Evolutionary conservation across 2,888 invertebrate genomes (phyloP), one percentile per base, ranked within the genome.

Genomic region (Lasioglossum vierecki): DNA sequence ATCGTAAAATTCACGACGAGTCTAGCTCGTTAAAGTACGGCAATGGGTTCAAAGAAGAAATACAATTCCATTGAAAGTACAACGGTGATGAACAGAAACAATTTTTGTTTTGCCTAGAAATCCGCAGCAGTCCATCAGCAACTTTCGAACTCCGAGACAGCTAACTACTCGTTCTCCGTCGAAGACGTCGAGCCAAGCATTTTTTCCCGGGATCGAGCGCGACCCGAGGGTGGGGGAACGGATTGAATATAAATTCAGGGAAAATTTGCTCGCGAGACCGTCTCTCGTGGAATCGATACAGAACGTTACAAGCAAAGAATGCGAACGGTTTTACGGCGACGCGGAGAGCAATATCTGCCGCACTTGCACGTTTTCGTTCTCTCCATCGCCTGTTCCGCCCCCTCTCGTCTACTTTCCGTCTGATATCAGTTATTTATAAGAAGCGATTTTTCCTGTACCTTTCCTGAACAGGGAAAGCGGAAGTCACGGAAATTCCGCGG

Each of bases 281-380:
- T 35, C 53, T 35, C 68, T 18, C 46, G 53, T n/a, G 44, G 74
- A 85, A 84, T 83, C 86, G 81, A 77, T 84, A 84, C 78, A 70
- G 68, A 85, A 82, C 70, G 79, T 80, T 85, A 80, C 83, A 76
- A 74, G 86, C 84, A 82, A 83, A 84, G 80, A 89, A 88, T 80
- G 83, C 79, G 71, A 66, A 57, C 3, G 79, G 63, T 81, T 89
- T 89, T 83, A 88, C 53, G 76, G 83, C 76, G 79, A 80, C 80
- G 81, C 77, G 46, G n/a, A n/a, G 76, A 46, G 90, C 86, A 86
- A 89, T 89, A 89, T 88, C 90, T 84, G 84, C 83, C 81, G 80
- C 79, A 77, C 79, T 80, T 79, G 81, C 82, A 79, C 89, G 90
- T 89, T 91, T 90, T 91, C 88, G 84, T 87, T 88, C 75, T 78